Conservation (phyloP, 2,113 vertebrate genomes). For the Ornithorhynchus anatinus region DNA sequence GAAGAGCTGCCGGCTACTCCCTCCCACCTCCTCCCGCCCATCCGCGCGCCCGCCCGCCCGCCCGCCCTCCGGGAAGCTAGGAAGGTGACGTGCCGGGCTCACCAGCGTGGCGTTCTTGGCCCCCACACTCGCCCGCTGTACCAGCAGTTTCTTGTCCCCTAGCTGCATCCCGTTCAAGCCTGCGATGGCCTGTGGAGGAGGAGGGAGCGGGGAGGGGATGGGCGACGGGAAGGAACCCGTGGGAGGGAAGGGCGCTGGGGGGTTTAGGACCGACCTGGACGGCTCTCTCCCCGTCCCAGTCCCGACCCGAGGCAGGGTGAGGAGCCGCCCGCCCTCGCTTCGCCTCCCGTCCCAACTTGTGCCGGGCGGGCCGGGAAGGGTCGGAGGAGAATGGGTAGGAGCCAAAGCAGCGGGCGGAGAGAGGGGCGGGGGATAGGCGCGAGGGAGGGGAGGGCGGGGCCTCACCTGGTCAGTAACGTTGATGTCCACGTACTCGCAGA, state of each 20-base stretch:
- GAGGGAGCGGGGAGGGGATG: background rate
- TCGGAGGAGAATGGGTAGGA: background rate
- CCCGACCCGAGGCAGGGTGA: no score
- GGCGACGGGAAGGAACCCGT: background rate
- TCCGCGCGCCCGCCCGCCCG: slow-evolving; percentile 1
- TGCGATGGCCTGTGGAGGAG: slow-evolving; percentile 80
- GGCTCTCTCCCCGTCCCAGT: no score
- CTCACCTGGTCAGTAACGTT: slow-evolving; percentile 91
- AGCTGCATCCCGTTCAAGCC: slow-evolving; percentile 93
- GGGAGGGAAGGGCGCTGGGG: background rate
- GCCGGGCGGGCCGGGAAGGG: background rate
- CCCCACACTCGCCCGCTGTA: slow-evolving; percentile 92
- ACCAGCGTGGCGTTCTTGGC: slow-evolving; percentile 93
- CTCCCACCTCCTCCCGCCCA: background rate
- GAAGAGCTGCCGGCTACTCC: background rate
- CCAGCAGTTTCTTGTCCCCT: slow-evolving; percentile 92
- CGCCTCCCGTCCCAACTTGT: slow-evolving; percentile 17
- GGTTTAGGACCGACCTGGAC: no score
- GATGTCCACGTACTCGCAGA: slow-evolving; percentile 94
- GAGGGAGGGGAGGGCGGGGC: background rate
- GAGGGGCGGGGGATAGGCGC: background rate
- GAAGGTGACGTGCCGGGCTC: slow-evolving; percentile 65
- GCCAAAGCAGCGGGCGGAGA: background rate
- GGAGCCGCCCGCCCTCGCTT: background rate
- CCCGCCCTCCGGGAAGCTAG: no score